Evolutionary conservation across 2,797 vertebrate genomes (phyloP), one percentile per base, ranked within the genome.

Genomic region (Decapterus maruadsi): DNA sequence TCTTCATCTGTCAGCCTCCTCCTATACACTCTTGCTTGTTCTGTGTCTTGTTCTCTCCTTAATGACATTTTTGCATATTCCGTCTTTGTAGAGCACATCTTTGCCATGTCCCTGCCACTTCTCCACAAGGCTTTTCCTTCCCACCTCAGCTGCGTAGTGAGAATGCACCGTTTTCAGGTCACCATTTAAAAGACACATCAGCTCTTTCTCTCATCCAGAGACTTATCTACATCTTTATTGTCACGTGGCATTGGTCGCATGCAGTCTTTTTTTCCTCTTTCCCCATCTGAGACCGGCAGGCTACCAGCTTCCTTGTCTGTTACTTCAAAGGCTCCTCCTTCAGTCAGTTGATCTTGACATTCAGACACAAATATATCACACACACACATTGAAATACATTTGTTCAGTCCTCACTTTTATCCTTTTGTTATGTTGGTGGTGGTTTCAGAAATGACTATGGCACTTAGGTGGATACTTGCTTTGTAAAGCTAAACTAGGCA

Each of bases 1-100:
- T 54, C 78, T 75, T 81, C 42, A 62, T 78, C 43, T 66, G 36
- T 77, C 70, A 67, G 31, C 12, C 22, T 55, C 57, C 34, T 17
- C 19, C 48, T 56, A 45, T 34, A 65, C 20, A 22, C 36, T 10
- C 40, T 43, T 8, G 26, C 19, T 36, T 8, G 16, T 1, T 68
- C 40, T 31, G 10, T 26, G 17, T 62, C 50, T 22, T 20, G 2
- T 22, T 53, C n/a, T 5, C 48, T 22, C n/a, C n/a, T 42, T 40
- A 36, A 68, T 53, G 34, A 31, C n/a, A 2, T 54, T 22, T 54
- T 22, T 50, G 19, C 17, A 63, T 12, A 64, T 40, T 22, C 36
- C 38, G 3, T 46, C n/a, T 54, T 38, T 50, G 20, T 67, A 12
- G 13, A 43, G 22, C 16, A 5, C 13, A 1, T 14, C 12, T 51